Evolutionary conservation across 2,113 vertebrate species (phyloP).

Genomic region (Lepus europaeus): DNA sequence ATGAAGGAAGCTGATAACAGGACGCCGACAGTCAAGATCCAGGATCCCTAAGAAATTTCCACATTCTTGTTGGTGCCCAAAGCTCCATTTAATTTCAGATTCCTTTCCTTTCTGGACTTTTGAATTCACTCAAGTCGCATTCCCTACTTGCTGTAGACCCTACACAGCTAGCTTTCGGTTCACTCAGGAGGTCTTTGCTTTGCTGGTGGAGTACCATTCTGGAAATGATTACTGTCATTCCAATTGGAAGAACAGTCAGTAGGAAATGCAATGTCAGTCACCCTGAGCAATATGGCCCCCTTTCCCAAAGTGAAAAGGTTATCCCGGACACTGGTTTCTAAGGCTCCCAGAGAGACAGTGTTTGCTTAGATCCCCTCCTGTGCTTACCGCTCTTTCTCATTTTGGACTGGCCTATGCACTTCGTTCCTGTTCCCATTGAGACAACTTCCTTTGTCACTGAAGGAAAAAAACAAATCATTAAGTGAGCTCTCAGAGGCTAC

Average conservation of each 20-base stretch:
- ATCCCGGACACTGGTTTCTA: neutral
- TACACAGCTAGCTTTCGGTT: neutral
- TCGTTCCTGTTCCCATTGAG: slow-evolving; percentile 97
- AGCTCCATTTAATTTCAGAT: neutral
- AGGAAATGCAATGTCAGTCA: neutral
- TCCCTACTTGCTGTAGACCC: neutral
- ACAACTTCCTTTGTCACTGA: slow-evolving; percentile 92
- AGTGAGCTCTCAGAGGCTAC: neutral
- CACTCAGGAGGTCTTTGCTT: neutral
- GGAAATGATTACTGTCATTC: neutral
- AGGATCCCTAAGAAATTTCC: neutral
- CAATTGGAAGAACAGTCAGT: neutral
- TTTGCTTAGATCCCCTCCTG: neutral
- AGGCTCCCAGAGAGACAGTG: neutral
- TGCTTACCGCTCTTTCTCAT: slow-evolving; percentile 93
- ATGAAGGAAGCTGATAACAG: neutral
- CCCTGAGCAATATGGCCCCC: neutral
- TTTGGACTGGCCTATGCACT: slow-evolving; percentile 93
- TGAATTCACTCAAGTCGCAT: neutral
- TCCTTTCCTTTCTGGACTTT: neutral
- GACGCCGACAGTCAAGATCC: neutral
- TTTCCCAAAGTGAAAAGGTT: neutral
- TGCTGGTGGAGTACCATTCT: neutral
- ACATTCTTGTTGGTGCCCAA: slow-evolving; percentile 4
- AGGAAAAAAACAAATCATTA: slow-evolving; percentile 71